These are phyloP conservation scores for Sminthurides aquaticus DNA, from an alignment of 2,888 invertebrate species.

Conservation along the genomic window DNA sequence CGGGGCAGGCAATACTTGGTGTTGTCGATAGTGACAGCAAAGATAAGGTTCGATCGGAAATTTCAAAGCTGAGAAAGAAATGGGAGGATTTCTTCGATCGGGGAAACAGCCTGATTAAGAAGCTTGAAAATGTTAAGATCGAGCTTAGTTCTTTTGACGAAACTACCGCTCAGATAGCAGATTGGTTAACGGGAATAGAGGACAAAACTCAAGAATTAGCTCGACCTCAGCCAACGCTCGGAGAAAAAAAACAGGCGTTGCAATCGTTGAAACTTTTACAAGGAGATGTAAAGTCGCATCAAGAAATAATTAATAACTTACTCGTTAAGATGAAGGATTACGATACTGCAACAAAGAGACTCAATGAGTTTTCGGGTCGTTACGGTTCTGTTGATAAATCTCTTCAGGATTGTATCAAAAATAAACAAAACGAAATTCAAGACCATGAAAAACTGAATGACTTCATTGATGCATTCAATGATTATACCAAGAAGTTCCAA, in stretches of 20 bases:
- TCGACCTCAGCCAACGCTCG: constrained; percentile 67
- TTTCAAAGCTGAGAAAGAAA: constrained; percentile 68
- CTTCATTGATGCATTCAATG: constrained; percentile 71
- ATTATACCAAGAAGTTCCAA: constrained; percentile 70
- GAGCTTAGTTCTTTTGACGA: constrained; percentile 90
- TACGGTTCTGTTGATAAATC: constrained; percentile 63
- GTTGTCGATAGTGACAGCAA: constrained; percentile 80
- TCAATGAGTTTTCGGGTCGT: constrained; percentile 64
- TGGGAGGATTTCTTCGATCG: constrained; percentile 79
- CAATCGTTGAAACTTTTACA: constrained; percentile 70
- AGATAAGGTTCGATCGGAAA: constrained; percentile 72
- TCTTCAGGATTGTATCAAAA: constrained; percentile 58
- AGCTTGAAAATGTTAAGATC: constrained; percentile 78
- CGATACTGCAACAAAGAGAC: constrained; percentile 66
- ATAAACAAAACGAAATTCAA: constrained; percentile 44
- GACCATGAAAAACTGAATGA: constrained; percentile 47
- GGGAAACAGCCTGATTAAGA: constrained; percentile 74
- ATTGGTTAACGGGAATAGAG: constrained; percentile 76
- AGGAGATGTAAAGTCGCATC: constrained; percentile 79
- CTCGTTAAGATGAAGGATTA: constrained; percentile 72
- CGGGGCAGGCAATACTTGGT: constrained; percentile 80
- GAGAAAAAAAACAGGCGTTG: constrained; percentile 79
- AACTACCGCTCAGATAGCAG: constrained; percentile 73
- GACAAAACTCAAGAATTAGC: constrained; percentile 62
- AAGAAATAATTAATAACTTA: constrained; percentile 72